Percentiles rank a stretch among this genome's conserved stretches.
These are phyloP conservation scores for Anneissia japonica DNA, from an alignment of 35 echinoderm and acorn worm species.

Conservation along the genomic window DNA sequence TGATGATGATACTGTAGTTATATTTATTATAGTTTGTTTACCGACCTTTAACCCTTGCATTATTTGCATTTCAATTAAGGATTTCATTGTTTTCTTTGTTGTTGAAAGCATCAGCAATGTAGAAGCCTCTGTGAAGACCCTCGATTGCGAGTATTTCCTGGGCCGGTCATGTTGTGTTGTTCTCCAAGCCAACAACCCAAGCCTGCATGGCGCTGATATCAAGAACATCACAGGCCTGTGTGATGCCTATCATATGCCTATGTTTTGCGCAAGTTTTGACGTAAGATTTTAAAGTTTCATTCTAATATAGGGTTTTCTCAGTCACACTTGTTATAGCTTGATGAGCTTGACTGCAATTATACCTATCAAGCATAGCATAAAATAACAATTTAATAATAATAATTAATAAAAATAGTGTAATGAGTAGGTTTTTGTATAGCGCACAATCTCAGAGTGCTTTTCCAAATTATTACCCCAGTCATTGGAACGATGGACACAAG, in stretches of 20 bases:
- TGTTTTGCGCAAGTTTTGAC: constrained; percentile 68
- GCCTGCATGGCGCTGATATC: constrained; percentile 52
- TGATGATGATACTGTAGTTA: not conserved
- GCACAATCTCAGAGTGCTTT: too few relatives aligned
- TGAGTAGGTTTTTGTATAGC: too few relatives aligned
- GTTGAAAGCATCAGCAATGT: constrained; percentile 50
- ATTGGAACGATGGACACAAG: too few relatives aligned
- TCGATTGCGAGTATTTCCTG: constrained; percentile 78
- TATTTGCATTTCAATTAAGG: not conserved
- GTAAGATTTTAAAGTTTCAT: constrained; percentile 21
- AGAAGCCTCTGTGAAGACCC: constrained; percentile 39
- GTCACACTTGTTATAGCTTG: not conserved
- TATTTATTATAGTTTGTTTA: not conserved
- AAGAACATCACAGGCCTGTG: constrained; percentile 58
- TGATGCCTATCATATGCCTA: constrained; percentile 76
- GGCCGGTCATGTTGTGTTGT: constrained; percentile 69
- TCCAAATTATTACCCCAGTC: too few relatives aligned
- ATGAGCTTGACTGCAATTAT: not conserved
- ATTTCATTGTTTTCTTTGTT: not conserved
- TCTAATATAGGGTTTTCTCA: too few relatives aligned
- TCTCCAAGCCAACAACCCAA: constrained; percentile 33
- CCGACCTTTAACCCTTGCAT: not conserved
- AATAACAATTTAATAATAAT: too few relatives aligned
- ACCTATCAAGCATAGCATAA: too few relatives aligned
- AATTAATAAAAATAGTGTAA: too few relatives aligned